Evolutionary conservation across 2,797 vertebrate species (phyloP).

Genomic region (Pangasius macronema): DNA sequence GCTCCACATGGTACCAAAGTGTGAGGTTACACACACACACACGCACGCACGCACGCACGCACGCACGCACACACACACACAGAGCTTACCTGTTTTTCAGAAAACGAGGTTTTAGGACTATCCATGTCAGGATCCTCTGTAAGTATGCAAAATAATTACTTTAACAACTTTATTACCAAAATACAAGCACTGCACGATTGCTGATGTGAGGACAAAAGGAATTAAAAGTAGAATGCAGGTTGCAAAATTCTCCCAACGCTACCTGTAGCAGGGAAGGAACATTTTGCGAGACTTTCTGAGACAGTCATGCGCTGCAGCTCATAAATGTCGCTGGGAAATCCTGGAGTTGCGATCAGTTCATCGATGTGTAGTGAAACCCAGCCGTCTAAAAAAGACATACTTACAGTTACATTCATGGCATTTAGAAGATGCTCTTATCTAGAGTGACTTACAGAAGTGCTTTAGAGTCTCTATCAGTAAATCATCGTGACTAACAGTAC

Average conservation of each 20-base stretch:
- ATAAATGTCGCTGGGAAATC: conserved; percentile 39
- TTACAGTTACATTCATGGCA: neutral
- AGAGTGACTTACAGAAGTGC: neutral
- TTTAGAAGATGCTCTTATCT: neutral
- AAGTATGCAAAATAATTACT: neutral
- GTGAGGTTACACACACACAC: neutral
- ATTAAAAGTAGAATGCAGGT: neutral
- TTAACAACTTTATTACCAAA: neutral
- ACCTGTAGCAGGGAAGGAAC: conserved; percentile 21
- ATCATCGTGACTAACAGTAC: neutral
- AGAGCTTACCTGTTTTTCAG: conserved; percentile 2
- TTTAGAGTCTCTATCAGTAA: neutral
- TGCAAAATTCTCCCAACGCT: neutral
- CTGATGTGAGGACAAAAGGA: neutral
- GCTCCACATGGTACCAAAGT: neutral
- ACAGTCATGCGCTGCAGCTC: conserved; percentile 33
- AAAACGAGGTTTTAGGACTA: neutral
- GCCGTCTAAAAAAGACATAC: conserved; percentile 40
- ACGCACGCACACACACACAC: neutral
- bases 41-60: neutral
- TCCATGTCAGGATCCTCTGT: neutral
- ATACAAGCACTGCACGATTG: neutral
- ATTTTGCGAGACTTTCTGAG: conserved; percentile 30
- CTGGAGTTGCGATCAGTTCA: conserved; percentile 42
- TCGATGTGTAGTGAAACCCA: conserved; percentile 51